phyloP scores from a whole-genome alignment of 2,888 invertebrate genomes.

The Oligia latruncula region DNA sequence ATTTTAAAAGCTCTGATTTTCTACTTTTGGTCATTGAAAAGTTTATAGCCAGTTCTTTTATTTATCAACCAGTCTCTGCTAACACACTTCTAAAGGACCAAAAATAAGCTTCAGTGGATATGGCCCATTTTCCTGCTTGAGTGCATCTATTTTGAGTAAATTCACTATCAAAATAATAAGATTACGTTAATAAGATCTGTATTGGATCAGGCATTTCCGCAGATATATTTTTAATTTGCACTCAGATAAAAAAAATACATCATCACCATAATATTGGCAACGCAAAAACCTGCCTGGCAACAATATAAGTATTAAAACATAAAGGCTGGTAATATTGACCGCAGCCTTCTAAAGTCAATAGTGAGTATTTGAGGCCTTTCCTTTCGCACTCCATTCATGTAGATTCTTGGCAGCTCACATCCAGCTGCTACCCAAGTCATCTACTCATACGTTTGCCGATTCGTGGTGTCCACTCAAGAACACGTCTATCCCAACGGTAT shows the following conservation, averaged over 20 bases:
- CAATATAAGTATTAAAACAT: background rate
- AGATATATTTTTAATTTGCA: background rate
- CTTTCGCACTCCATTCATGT: background rate
- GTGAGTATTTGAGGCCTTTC: background rate
- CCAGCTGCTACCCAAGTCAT: background rate
- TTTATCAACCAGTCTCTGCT: background rate
- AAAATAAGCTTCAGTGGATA: background rate
- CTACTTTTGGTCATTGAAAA: background rate
- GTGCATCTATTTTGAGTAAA: background rate
- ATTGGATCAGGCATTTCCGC: background rate
- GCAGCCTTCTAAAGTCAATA: slow-evolving; percentile 3
- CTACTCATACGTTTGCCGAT: too few relatives aligned
- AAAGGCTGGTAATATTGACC: slow-evolving; percentile 4
- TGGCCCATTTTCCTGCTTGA: background rate
- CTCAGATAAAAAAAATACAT: background rate
- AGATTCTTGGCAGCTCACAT: background rate
- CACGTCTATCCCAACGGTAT: background rate
- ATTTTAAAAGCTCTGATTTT: background rate
- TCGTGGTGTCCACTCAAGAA: background rate
- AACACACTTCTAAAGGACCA: background rate
- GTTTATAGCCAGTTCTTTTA: background rate
- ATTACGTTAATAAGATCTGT: background rate
- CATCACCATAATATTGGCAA: background rate
- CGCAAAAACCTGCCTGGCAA: slow-evolving; percentile 1
- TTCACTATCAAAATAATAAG: background rate